Percentiles rank a stretch among this genome's conserved stretches.
Evolutionary conservation across 1,140 invertebrate species (phyloP).

Genomic region (Rhyzopertha dominica): DNA sequence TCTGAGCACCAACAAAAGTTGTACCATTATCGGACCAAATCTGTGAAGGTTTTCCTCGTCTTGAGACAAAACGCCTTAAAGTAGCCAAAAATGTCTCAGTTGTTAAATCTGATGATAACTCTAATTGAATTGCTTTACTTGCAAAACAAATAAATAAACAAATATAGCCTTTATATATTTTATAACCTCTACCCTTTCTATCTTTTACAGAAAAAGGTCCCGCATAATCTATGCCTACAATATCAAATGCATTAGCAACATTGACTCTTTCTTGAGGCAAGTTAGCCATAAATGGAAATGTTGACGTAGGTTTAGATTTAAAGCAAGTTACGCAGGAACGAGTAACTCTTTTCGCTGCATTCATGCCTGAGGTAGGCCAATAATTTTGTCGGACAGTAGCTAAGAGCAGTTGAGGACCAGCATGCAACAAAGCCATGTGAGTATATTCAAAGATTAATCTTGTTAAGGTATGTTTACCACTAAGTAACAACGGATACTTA

Average conservation of each 20-base stretch:
- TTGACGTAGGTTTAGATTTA: too few relatives aligned
- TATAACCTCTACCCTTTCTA: constrained; percentile 15
- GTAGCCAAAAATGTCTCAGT: constrained; percentile 10
- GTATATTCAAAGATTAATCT: constrained; percentile 25
- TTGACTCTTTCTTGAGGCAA: not conserved
- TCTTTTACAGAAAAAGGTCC: constrained; percentile 27
- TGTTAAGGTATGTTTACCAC: constrained; percentile 24
- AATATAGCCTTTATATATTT: constrained; percentile 12
- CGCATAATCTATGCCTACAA: constrained; percentile 24
- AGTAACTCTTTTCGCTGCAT: constrained; percentile 16
- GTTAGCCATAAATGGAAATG: constrained; percentile 10
- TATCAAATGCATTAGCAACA: constrained; percentile 9
- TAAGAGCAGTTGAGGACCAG: constrained; percentile 28
- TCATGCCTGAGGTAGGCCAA: constrained; percentile 29
- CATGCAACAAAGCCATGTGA: constrained; percentile 30
- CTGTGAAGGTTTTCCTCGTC: constrained; percentile 14
- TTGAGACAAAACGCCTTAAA: constrained; percentile 9
- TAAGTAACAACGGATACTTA: too few relatives aligned
- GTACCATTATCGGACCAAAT: constrained; percentile 39
- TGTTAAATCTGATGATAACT: constrained; percentile 6
- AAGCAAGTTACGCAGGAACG: constrained; percentile 17
- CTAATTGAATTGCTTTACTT: constrained; percentile 2
- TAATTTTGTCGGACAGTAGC: constrained; percentile 24
- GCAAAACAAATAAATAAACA: constrained; percentile 12
- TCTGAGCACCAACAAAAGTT: constrained; percentile 15